Percentiles rank a stretch among this genome's conserved stretches.
Conservation (phyloP, 2,888 invertebrate species). For the Synanthedon myopaeformis region DNA sequence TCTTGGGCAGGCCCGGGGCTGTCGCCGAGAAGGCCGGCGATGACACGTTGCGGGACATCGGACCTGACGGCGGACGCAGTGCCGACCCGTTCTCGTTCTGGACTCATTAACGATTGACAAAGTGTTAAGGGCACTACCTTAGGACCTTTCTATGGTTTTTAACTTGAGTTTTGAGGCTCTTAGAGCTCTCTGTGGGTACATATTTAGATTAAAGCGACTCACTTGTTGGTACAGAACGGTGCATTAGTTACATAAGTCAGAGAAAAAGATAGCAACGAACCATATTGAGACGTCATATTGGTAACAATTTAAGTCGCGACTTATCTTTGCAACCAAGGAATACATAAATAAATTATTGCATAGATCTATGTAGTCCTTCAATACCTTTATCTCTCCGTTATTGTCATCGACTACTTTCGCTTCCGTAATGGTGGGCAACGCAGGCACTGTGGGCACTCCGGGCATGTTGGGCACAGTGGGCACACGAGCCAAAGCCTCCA, state of each 20-base stretch:
- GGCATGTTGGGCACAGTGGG: constrained; percentile 79
- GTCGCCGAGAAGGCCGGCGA: constrained; percentile 87
- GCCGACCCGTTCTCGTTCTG: constrained; percentile 39
- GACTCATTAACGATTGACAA: constrained; percentile 3
- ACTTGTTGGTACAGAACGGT: too few relatives aligned
- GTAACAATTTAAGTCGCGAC: too few relatives aligned
- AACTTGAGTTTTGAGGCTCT: too few relatives aligned
- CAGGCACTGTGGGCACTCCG: constrained; percentile 85
- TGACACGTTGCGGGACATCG: constrained; percentile 85
- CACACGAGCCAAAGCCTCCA: constrained; percentile 74
- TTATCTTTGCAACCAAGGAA: too few relatives aligned
- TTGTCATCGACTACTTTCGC: constrained; percentile 75
- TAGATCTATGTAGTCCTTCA: background rate
- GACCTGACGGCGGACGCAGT: constrained; percentile 20
- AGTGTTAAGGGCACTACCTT: background rate
- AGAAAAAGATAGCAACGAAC: too few relatives aligned
- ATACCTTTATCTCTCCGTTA: constrained; percentile 44
- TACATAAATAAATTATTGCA: too few relatives aligned
- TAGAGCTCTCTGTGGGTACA: too few relatives aligned
- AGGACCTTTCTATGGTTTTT: too few relatives aligned
- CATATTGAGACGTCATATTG: too few relatives aligned
- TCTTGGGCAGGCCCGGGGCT: constrained; percentile 81
- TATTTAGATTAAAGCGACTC: too few relatives aligned
- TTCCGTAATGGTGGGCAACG: constrained; percentile 91
- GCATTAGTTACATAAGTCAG: too few relatives aligned